These are phyloP conservation scores for Trichonephila clavipes DNA, from an alignment of 1,140 invertebrate species.

Conservation along the genomic window DNA sequence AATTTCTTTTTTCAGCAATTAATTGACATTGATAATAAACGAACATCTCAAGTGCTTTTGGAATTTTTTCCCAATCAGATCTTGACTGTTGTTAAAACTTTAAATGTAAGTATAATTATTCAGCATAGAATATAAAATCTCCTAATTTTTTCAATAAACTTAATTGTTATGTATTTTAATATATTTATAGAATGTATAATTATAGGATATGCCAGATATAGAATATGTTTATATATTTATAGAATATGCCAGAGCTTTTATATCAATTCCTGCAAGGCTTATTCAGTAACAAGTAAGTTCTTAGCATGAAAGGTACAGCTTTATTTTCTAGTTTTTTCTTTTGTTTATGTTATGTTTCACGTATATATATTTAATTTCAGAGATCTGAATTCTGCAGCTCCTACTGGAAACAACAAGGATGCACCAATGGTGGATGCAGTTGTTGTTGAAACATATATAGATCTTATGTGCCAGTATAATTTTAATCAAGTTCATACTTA, in stretches of 20 bases:
- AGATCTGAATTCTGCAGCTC: constrained; percentile 67
- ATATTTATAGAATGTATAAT: not conserved
- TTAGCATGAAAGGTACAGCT: not conserved
- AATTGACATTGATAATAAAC: constrained; percentile 82
- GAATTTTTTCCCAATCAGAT: constrained; percentile 78
- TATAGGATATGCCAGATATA: constrained; percentile 80
- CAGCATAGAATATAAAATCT: not conserved
- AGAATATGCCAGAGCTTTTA: constrained; percentile 81
- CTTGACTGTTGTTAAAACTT: constrained; percentile 76
- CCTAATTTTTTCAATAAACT: not conserved
- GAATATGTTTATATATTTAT: constrained; percentile 77
- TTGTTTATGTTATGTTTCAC: not conserved
- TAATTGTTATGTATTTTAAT: not conserved
- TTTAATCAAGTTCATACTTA: constrained; percentile 82
- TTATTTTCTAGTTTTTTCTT: not conserved
- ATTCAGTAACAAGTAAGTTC: constrained; percentile 82
- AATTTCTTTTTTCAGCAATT: constrained; percentile 80
- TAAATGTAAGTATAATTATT: constrained; percentile 66
- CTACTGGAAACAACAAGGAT: constrained; percentile 80
- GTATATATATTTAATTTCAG: constrained; percentile 29
- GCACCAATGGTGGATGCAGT: constrained; percentile 82
- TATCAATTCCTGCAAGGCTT: constrained; percentile 86
- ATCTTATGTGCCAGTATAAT: constrained; percentile 86
- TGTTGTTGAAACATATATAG: constrained; percentile 85
- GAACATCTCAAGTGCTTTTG: constrained; percentile 79